Evolutionary conservation across 2,113 vertebrate genomes (phyloP).

Genomic region (Scomber colias): DNA sequence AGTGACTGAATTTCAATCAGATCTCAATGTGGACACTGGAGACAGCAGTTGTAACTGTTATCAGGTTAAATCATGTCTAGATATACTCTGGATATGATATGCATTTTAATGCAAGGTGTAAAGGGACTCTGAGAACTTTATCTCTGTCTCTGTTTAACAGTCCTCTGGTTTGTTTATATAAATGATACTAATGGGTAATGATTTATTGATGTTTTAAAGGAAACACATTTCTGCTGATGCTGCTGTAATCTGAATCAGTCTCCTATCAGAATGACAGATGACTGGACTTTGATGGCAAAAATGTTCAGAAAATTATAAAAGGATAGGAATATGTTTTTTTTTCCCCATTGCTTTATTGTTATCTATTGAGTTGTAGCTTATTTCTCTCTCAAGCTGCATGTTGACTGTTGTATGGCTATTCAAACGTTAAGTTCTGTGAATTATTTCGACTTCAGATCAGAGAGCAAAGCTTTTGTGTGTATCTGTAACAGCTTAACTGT

Average conservation of each 20-base stretch:
- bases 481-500: conserved; percentile 57
- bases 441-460: conserved; percentile 52
- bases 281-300: background rate
- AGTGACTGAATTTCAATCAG: no score
- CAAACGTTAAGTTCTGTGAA: conserved; percentile 65
- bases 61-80: no score
- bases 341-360: background rate
- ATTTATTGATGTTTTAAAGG: conserved; percentile 6
- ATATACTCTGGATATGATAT: no score
- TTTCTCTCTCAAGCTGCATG: conserved; percentile 7
- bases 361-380: conserved; percentile 22
- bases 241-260: background rate
- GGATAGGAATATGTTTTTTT: background rate
- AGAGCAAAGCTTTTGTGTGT: conserved; percentile 41
- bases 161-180: background rate
- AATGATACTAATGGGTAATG: background rate
- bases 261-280: conserved; percentile 9
- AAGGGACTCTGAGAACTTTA: background rate
- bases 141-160: background rate
- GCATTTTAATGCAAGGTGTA: no score
- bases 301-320: background rate
- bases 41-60: no score
- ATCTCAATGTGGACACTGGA: no score
- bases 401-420: conserved; percentile 55
- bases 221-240: background rate